phyloP scores from a whole-genome alignment of 2,888 invertebrate genomes.

The Synergus japonicus region DNA sequence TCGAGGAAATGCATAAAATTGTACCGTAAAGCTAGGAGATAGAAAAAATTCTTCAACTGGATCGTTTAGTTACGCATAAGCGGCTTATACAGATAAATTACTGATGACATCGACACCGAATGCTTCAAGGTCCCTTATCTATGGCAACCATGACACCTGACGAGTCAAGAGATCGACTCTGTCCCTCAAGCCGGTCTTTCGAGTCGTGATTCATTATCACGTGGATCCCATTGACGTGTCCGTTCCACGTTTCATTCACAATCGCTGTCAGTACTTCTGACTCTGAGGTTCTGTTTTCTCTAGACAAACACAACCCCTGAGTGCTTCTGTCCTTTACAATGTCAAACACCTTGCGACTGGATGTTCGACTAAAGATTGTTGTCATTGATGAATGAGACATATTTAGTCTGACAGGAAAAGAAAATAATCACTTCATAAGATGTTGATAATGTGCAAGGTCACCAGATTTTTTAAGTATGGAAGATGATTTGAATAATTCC shows the following conservation, averaged over 20 bases:
- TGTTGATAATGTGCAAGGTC: background rate
- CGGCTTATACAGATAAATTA: background rate
- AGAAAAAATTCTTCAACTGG: background rate
- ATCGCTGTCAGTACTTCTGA: slow-evolving; percentile 19
- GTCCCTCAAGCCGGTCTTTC: slow-evolving; percentile 37
- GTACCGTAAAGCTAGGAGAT: background rate
- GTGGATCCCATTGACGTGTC: slow-evolving; percentile 54
- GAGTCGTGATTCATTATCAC: slow-evolving; percentile 56
- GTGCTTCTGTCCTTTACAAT: background rate
- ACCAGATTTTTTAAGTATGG: background rate
- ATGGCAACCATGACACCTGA: slow-evolving; percentile 30
- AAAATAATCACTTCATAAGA: background rate
- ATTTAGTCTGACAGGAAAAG: background rate
- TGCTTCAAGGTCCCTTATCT: slow-evolving; percentile 31
- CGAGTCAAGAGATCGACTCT: slow-evolving; percentile 29
- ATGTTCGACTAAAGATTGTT: background rate
- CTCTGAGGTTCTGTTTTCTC: background rate
- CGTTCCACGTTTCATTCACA: slow-evolving; percentile 55
- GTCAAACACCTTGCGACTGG: background rate
- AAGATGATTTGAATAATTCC: background rate
- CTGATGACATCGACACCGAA: background rate
- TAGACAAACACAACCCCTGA: slow-evolving; percentile 2
- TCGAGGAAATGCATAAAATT: background rate
- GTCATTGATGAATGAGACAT: background rate
- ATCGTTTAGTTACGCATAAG: slow-evolving; percentile 1